Base-by-base conservation (phyloP, 2,113 vertebrate species). In the Trinectes maculatus region DNA sequence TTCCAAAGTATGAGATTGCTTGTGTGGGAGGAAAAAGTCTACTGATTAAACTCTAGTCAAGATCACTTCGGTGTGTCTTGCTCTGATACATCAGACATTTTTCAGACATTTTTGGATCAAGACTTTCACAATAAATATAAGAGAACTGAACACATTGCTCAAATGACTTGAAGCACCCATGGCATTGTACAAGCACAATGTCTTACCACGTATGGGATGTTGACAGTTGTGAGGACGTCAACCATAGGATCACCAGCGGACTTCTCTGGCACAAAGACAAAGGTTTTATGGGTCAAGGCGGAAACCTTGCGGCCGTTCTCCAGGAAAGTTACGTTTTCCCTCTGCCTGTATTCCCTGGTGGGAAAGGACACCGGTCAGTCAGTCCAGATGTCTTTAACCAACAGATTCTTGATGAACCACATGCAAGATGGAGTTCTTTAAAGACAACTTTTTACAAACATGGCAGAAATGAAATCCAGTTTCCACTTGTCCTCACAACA, bases 151-250 rank as follows among this genome's bases (percentile, higher is more conserved):
- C n/a, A n/a, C n/a, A n/a, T n/a, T n/a, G n/a, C n/a, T n/a, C n/a
- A n/a, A n/a, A n/a, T n/a, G n/a, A n/a, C n/a, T n/a, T n/a, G n/a
- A n/a, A n/a, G n/a, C n/a, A n/a, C n/a, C n/a, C n/a, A n/a, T n/a
- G n/a, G n/a, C n/a, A n/a, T n/a, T n/a, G n/a, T n/a, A n/a, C n/a
- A n/a, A n/a, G n/a, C n/a, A n/a, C n/a, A n/a, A n/a, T n/a, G n/a
- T n/a, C 92, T 83, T 71, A 99, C 98, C 95, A 99, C 90, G n/a
- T 89, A 91, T 9, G 98, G 98, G 80, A 99, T 95, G 89, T 99
- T 98, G 76, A 98, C 16, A 1, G 96, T 98, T 65, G 91, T 93
- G 79, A 99, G 65, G 36, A 93, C 69, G 86, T 99, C 96, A 16
- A 90, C 81, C 65, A 92, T 56, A 0, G 98, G 94, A 67, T 99